Evolutionary conservation across 2,113 vertebrate species (phyloP).

Genomic region (Siniperca knerii): DNA sequence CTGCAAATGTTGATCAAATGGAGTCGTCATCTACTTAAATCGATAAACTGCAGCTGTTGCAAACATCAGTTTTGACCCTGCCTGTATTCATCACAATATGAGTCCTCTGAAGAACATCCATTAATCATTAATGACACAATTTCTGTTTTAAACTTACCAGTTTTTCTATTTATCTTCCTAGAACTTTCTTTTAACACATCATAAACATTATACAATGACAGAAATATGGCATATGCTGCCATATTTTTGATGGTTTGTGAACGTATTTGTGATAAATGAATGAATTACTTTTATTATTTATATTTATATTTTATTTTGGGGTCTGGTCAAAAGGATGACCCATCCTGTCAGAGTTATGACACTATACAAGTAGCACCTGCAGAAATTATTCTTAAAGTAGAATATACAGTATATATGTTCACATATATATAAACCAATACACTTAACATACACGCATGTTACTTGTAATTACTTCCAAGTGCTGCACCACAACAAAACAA

Average conservation of each 20-base stretch:
- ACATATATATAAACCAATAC: no score
- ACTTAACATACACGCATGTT: no score
- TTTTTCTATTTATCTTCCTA: not conserved
- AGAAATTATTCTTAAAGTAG: no score
- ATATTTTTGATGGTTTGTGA: not conserved
- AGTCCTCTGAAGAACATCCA: not conserved
- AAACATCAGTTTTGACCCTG: not conserved
- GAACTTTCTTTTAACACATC: no score
- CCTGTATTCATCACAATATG: not conserved
- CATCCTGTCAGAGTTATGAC: no score
- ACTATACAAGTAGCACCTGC: no score
- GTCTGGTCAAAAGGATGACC: no score
- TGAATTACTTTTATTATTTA: no score
- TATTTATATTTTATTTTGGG: no score
- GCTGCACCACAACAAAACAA: no score
- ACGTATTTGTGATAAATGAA: not conserved
- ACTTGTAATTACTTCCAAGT: no score
- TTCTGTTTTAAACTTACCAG: not conserved
- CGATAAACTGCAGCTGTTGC: not conserved
- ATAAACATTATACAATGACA: not conserved
- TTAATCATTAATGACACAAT: not conserved
- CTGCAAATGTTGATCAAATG: constrained; percentile 1
- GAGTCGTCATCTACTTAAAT: not conserved
- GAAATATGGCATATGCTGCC: not conserved
- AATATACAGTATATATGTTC: no score